Evolutionary conservation across 1,140 invertebrate genomes (phyloP).

Genomic region (Cydia splendana): DNA sequence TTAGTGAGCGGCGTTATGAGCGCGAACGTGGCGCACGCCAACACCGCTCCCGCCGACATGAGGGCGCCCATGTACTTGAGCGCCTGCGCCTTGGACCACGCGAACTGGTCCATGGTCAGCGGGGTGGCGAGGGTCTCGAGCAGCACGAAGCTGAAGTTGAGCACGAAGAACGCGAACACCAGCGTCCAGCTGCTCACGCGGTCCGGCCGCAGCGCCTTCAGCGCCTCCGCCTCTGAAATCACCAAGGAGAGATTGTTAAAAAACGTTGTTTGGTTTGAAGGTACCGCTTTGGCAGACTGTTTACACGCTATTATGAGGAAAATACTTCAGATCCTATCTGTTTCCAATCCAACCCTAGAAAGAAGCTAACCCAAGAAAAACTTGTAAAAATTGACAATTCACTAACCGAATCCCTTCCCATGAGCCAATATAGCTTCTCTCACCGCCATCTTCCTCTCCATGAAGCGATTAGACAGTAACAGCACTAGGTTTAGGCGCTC

Average conservation of each 20-base stretch:
- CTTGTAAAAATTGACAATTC: too few species aligned
- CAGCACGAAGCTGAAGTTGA: slow-evolving; percentile 94
- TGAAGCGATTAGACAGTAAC: slow-evolving; percentile 87
- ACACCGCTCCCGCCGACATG: slow-evolving; percentile 87
- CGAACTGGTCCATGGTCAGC: slow-evolving; percentile 94
- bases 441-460: slow-evolving; percentile 86
- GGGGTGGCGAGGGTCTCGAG: slow-evolving; percentile 93
- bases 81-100: slow-evolving; percentile 89
- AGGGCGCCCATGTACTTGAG: slow-evolving; percentile 91
- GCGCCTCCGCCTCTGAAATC: slow-evolving; percentile 85
- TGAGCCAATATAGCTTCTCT: slow-evolving; percentile 82
- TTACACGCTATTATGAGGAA: too few species aligned
- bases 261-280: too few species aligned
- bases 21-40: slow-evolving; percentile 87
- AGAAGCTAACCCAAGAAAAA: too few species aligned
- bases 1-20: slow-evolving; percentile 87
- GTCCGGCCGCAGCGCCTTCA: slow-evolving; percentile 87
- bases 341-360: too few species aligned
- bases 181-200: slow-evolving; percentile 88
- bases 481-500: slow-evolving; percentile 87
- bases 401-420: too few species aligned
- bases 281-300: too few species aligned
- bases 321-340: too few species aligned
- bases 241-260: neutral
- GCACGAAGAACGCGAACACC: slow-evolving; percentile 90